Base-by-base conservation (phyloP, 2,113 vertebrate genomes). In the Leucoraja erinaceus region DNA sequence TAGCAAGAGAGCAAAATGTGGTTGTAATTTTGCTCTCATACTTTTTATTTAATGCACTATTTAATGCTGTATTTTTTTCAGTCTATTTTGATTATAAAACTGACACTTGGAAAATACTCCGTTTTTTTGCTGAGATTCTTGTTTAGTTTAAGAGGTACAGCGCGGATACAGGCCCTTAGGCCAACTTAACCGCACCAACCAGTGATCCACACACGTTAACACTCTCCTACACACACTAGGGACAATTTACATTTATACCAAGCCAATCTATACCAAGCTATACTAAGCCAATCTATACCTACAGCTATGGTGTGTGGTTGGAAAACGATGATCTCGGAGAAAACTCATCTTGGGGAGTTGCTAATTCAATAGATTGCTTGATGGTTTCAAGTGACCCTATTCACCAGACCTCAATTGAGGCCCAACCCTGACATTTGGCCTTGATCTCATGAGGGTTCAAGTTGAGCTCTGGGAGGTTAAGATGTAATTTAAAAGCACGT, bases 81-180 rank as follows among this genome's bases (percentile, higher is more conserved):
- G 12, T 28, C 20, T 61, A 86, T 86, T 86, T 86, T 86, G 81
- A 56, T 86, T 59, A 86, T 86, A 86, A 86, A 86, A 86, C 59
- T 86, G 81, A 61, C 25, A n/a, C 5, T 86, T 61, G 22, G 25
- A 12, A 28, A 11, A 1, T 68, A 0, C 0, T 68, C 66, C 38
- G 38, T 47, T 47, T 47, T 47, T 47, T 47, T 47, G 38, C 38
- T 47, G 38, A 47, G 38, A 47, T 47, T 47, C 38, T 47, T 47
- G 38, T 47, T 47, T 47, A 47, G 38, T 47, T 47, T 0, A 47
- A 47, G 38, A 47, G 38, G 3, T 47, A 47, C 38, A 47, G 38
- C 38, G 54, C 38, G 38, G 38, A 47, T 1, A 47, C 38, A 47
- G 38, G 3, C 38, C 38, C 38, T n/a, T n/a, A n/a, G n/a, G n/a